These are phyloP conservation scores for Hydropsyche tenuis DNA, from an alignment of 1,140 invertebrate species.

Conservation along the genomic window DNA sequence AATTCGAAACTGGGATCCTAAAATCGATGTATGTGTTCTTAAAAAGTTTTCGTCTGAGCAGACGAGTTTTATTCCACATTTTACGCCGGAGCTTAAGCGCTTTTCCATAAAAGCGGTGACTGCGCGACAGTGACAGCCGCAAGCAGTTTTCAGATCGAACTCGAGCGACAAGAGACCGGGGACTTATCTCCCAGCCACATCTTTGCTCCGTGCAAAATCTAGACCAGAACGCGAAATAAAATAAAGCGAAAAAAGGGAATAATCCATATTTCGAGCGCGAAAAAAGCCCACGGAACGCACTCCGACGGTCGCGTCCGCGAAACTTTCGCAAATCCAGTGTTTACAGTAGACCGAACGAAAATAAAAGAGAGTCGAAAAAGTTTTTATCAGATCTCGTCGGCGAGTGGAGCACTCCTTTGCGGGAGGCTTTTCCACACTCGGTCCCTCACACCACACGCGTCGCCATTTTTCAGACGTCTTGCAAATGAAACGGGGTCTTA, in stretches of 20 bases:
- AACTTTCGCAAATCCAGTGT: constrained; percentile 48
- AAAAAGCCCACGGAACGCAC: constrained; percentile 8
- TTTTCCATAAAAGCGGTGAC: constrained; percentile 1
- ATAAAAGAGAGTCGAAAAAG: constrained; percentile 46
- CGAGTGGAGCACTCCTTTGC: constrained; percentile 35
- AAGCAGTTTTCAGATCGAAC: neutral
- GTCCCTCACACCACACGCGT: neutral
- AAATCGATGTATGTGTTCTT: neutral
- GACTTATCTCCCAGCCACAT: constrained; percentile 11
- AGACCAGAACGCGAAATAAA: no score
- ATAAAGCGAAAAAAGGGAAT: constrained; percentile 8
- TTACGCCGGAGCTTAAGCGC: constrained; percentile 2
- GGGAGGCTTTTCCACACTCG: constrained; percentile 26
- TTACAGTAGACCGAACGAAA: constrained; percentile 47
- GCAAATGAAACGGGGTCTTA: constrained; percentile 49
- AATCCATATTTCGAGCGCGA: constrained; percentile 29
- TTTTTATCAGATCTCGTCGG: constrained; percentile 48
- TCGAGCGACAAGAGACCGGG: neutral
- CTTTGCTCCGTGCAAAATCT: neutral
- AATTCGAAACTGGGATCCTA: no score
- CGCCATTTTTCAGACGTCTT: constrained; percentile 47
- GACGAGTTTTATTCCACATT: neutral
- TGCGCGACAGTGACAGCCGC: neutral
- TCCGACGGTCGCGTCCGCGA: neutral
- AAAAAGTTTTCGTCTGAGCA: neutral